Conservation (phyloP, 1,140 invertebrate species). For the Nymphalis io region DNA sequence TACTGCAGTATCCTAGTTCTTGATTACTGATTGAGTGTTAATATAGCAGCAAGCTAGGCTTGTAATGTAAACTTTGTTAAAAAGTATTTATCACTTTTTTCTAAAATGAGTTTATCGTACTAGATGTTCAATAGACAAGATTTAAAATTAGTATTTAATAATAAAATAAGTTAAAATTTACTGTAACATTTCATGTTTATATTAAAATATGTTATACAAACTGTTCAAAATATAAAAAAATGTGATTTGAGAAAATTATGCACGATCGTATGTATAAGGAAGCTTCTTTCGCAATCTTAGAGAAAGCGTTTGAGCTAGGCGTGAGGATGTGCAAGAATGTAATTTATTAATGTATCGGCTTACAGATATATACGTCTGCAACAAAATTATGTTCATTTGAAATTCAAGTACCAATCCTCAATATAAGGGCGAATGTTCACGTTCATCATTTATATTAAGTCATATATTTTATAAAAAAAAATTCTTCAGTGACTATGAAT, state of each 20-base stretch:
- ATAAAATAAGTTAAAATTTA: too few relatives aligned
- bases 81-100: not conserved
- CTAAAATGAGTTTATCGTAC: not conserved
- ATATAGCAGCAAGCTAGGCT: not conserved
- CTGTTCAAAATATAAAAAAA: not conserved
- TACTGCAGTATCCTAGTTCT: conserved; percentile 12
- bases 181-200: not conserved
- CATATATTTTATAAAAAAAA: too few relatives aligned
- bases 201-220: not conserved
- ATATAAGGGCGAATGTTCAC: conserved; percentile 9
- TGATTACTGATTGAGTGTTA: conserved; percentile 11
- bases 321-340: conserved; percentile 48
- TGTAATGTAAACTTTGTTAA: not conserved
- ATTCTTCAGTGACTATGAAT: too few relatives aligned
- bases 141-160: not conserved
- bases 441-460: conserved; percentile 13
- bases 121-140: not conserved
- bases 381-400: conserved; percentile 30
- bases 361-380: conserved; percentile 34
- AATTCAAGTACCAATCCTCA: conserved; percentile 25
- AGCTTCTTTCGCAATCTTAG: conserved; percentile 38
- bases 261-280: conserved; percentile 15
- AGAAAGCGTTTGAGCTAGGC: conserved; percentile 39
- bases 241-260: not conserved
- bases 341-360: conserved; percentile 44